Base-by-base conservation (phyloP, 1,140 invertebrate species). In the Neodiprion lecontei region DNA sequence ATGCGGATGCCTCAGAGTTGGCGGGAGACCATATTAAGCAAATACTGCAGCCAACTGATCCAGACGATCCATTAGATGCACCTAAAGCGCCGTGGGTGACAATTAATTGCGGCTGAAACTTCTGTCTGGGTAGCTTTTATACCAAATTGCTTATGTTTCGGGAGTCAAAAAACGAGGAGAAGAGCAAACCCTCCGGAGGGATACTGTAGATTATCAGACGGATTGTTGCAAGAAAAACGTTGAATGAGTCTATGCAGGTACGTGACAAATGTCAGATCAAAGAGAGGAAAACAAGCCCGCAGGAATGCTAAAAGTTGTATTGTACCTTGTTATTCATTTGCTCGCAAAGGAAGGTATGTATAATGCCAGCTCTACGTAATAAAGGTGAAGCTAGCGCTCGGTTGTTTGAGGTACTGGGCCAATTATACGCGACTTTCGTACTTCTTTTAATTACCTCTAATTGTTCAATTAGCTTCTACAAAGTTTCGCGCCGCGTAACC, bases 401-500 rank as follows among this genome's bases (percentile, higher is more conserved):
- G 53, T 61, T 61, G 53, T 61, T 61, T 61, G 53, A 61, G 11
- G 53, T 61, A 61, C 53, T 17, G 28, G 53, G 53, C 53, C 53
- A 61, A 61, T 61, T 61, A 61, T 12, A 61, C 53, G 11, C n/a
- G 53, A 17, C 53, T 61, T 40, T 61, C 53, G 53, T 61, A 8
- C 53, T 61, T 61, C 53, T 61, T 61, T 61, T 61, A 61, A 61
- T 61, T 61, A 17, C 53, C 53, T 61, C 53, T 61, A 61, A 61
- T 61, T 61, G 53, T 61, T 61, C 53, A 61, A 61, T 61, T 61
- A 61, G 53, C 53, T 61, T 61, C 53, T 61, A 61, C 53, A 61
- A 61, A 61, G 53, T 61, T 61, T 61, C n/a, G 53, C 53, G n/a
- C n/a, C 53, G 53, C 53, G 9, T 12, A 40, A 40, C 53, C 53